A percentile compares a stretch with the other conserved stretches of the same genome.
Evolutionary conservation across 2,113 vertebrate species (phyloP).

Genomic region (Phoenicopterus ruber): DNA sequence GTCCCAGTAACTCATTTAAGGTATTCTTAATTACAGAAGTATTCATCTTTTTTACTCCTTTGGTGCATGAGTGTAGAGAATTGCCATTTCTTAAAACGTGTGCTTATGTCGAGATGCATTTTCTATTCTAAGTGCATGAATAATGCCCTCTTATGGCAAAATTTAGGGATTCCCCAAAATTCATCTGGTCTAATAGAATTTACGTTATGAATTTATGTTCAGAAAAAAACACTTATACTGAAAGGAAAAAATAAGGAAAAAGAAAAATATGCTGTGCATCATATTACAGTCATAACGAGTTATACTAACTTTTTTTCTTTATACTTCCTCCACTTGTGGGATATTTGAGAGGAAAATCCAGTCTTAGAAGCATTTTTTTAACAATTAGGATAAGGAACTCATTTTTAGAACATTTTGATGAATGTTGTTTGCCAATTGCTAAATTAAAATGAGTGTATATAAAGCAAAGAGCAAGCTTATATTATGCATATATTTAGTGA

Average conservation of each 20-base stretch:
- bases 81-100: not conserved
- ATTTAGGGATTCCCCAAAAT: slow-evolving; percentile 4
- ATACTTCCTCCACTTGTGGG: not conserved
- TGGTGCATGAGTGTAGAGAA: not conserved
- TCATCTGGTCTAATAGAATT: not conserved
- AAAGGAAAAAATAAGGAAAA: not conserved
- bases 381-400: not conserved
- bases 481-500: not conserved
- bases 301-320: not conserved
- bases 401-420: not conserved
- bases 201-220: not conserved
- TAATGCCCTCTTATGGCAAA: slow-evolving; percentile 66
- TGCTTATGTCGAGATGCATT: not conserved
- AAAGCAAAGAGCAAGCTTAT: not conserved
- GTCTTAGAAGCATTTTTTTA: not conserved
- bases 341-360: not conserved
- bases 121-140: slow-evolving; percentile 1
- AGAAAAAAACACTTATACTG: not conserved
- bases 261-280: not conserved
- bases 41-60: not conserved
- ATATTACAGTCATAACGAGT: not conserved
- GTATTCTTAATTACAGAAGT: not conserved
- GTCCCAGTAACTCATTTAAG: not conserved
- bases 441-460: not conserved
- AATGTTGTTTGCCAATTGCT: not conserved